Evolutionary conservation across 2,797 vertebrate genomes (phyloP).

Genomic region (Danio tinwini): DNA sequence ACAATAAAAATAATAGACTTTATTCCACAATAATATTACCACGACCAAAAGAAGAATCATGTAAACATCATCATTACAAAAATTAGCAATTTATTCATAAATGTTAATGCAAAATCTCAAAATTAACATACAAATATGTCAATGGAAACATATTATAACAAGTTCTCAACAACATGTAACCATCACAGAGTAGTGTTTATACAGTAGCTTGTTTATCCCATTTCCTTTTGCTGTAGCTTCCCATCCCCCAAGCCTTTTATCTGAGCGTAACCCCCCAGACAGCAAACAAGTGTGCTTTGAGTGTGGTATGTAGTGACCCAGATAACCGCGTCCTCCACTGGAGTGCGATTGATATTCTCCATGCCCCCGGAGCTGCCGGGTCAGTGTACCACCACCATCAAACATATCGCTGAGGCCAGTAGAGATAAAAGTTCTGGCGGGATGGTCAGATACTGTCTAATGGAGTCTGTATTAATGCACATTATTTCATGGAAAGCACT

Average conservation of each 20-base stretch:
- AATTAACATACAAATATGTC: no score
- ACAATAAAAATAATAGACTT: no score
- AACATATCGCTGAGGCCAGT: neutral
- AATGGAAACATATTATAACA: no score
- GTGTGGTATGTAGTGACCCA: slow-evolving; percentile 20
- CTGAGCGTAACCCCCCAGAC: neutral
- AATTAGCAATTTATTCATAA: no score
- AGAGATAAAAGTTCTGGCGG: neutral
- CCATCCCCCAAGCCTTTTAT: slow-evolving; percentile 17
- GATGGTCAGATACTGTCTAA: slow-evolving; percentile 9
- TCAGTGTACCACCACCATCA: slow-evolving; percentile 11
- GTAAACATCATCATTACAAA: no score
- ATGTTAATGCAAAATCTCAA: no score
- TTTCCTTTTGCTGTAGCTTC: neutral
- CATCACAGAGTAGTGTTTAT: neutral
- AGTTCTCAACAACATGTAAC: neutral
- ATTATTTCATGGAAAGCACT: neutral
- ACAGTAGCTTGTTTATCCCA: neutral
- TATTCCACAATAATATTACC: no score
- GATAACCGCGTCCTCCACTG: slow-evolving; percentile 10
- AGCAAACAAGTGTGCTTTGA: slow-evolving; percentile 17
- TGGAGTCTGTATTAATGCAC: neutral
- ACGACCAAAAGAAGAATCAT: no score
- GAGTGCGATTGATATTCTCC: slow-evolving; percentile 26
- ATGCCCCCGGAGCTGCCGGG: neutral